These are phyloP conservation scores for Drosophila seclusa DNA, from an alignment of 2,888 invertebrate genomes.

Conservation along the genomic window DNA sequence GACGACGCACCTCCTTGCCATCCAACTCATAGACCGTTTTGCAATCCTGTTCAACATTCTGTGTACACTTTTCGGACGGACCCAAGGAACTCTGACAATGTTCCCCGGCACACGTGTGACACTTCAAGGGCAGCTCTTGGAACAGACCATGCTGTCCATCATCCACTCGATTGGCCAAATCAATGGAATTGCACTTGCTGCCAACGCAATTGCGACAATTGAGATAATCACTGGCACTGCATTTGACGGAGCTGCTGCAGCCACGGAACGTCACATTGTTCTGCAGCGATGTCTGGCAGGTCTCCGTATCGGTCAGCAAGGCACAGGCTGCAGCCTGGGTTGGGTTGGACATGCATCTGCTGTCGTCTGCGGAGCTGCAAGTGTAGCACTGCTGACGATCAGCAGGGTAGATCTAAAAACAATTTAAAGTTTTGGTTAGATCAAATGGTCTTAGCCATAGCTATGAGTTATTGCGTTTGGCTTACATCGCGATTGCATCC, in stretches of 20 bases:
- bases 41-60: constrained; percentile 76
- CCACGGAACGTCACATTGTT: constrained; percentile 78
- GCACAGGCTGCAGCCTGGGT: constrained; percentile 58
- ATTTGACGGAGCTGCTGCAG: constrained; percentile 73
- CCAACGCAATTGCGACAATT: constrained; percentile 79
- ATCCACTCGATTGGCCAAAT: constrained; percentile 71
- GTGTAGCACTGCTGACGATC: constrained; percentile 77
- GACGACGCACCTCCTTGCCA: constrained; percentile 65
- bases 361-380: constrained; percentile 75
- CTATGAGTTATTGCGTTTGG: accelerated
- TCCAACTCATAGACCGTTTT: constrained; percentile 77
- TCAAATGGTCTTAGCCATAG: not conserved
- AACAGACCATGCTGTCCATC: constrained; percentile 80
- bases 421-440: not conserved
- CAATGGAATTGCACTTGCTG: constrained; percentile 78
- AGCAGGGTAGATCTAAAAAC: constrained; percentile 75
- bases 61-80: constrained; percentile 58
- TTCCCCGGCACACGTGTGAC: constrained; percentile 76
- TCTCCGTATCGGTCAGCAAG: constrained; percentile 64
- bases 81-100: constrained; percentile 77
- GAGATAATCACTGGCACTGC: constrained; percentile 65
- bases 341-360: constrained; percentile 76
- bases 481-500: constrained; percentile 81
- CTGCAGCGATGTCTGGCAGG: constrained; percentile 68
- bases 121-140: constrained; percentile 80